These are phyloP conservation scores for Martes martes DNA, from an alignment of 2,113 vertebrate species.

Conservation along the genomic window DNA sequence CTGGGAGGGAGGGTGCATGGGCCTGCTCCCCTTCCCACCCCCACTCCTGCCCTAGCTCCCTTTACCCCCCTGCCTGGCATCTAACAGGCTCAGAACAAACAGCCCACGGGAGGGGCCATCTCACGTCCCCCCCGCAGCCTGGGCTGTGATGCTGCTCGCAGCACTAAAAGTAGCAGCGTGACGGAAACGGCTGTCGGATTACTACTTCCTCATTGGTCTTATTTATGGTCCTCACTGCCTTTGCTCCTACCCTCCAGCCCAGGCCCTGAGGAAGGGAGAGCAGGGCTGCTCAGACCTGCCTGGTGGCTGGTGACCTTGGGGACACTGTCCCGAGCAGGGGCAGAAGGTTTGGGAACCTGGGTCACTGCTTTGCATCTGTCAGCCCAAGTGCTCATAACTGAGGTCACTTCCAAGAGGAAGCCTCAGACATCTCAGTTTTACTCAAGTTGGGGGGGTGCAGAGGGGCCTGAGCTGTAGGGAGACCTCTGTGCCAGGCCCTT, in stretches of 20 bases:
- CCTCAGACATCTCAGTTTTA: neutral
- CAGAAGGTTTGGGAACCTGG: neutral
- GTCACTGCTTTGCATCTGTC: neutral
- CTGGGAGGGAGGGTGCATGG: neutral
- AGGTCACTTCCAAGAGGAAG: neutral
- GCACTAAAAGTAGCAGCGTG: constrained; percentile 35
- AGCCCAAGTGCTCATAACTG: neutral
- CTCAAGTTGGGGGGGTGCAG: neutral
- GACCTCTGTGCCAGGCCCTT: neutral
- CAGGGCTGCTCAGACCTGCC: neutral
- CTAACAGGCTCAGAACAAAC: neutral
- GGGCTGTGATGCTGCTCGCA: neutral
- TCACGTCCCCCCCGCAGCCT: neutral
- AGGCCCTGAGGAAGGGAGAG: too few relatives aligned
- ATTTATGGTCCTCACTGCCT: neutral
- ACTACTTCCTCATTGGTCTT: neutral
- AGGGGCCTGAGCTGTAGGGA: neutral
- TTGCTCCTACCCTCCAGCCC: neutral
- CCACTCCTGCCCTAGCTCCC: neutral
- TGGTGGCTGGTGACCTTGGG: neutral
- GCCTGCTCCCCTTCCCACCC: neutral
- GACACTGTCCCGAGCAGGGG: accelerated
- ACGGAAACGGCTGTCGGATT: neutral
- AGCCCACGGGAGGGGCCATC: neutral
- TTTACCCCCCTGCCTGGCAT: neutral